Evolutionary conservation across 1,140 invertebrate genomes (phyloP).

Genomic region (Brachionus asplanchnoidis): DNA sequence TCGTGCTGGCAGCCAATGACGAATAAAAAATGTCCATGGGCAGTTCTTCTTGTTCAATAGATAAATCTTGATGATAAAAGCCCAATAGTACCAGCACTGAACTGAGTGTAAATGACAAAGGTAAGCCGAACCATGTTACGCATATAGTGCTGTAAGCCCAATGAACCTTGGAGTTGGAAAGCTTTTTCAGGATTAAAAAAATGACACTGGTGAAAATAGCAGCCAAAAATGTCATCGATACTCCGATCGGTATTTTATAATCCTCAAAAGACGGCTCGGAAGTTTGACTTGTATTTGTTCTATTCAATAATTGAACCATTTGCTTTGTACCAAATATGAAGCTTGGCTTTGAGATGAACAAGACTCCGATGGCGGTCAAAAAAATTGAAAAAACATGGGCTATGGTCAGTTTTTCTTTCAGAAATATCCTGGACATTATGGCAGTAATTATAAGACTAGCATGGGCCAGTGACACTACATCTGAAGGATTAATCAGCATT

Average conservation of each 20-base stretch:
- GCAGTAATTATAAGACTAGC: conserved; percentile 34
- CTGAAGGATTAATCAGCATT: conserved; percentile 21
- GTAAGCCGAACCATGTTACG: conserved; percentile 25
- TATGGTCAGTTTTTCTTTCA: conserved; percentile 26
- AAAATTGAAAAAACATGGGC: conserved; percentile 11
- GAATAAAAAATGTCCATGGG: conserved; percentile 41
- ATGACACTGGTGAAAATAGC: background rate
- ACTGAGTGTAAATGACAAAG: background rate
- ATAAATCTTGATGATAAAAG: background rate
- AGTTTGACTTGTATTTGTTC: background rate
- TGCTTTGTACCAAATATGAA: conserved; percentile 3
- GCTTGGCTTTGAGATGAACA: conserved; percentile 31
- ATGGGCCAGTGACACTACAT: conserved; percentile 16
- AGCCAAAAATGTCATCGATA: conserved; percentile 4
- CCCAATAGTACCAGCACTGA: background rate
- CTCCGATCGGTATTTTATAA: background rate
- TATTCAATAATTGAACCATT: background rate
- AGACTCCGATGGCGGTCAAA: background rate
- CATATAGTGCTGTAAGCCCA: conserved; percentile 25
- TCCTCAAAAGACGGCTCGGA: background rate
- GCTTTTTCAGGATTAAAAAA: conserved; percentile 19
- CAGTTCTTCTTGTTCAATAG: background rate
- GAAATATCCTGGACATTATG: conserved; percentile 30
- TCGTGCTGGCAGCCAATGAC: background rate
- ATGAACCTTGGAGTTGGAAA: conserved; percentile 16